Percentiles rank a stretch among this genome's conserved stretches.
Evolutionary conservation across 2,113 vertebrate species (phyloP).

Genomic region (Archocentrus centrarchus): DNA sequence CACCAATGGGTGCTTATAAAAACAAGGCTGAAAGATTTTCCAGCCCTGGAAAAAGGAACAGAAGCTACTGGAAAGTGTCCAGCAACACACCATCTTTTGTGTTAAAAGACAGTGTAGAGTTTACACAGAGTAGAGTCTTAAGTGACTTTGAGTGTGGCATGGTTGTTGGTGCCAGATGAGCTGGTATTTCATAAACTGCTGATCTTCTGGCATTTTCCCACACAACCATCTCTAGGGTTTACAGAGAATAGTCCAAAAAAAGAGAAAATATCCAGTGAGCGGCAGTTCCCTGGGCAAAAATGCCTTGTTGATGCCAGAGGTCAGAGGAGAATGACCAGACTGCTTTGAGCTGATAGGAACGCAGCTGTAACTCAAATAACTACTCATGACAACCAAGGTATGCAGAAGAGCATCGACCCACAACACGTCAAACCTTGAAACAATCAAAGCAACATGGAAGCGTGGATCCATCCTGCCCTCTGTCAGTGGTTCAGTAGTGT

Average conservation of each 20-base stretch:
- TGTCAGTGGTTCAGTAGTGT: no score
- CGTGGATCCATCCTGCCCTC: no score
- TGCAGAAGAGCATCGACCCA: no score
- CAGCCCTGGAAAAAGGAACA: constrained; percentile 48
- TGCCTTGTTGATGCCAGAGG: neutral
- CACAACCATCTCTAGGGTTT: neutral
- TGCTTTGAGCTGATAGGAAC: no score
- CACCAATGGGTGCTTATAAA: constrained; percentile 51
- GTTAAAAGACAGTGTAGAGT: no score
- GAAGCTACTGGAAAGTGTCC: constrained; percentile 38
- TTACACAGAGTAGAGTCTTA: no score
- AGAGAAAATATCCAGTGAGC: neutral
- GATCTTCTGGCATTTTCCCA: accelerated
- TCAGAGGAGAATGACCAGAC: no score
- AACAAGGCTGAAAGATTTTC: constrained; percentile 59
- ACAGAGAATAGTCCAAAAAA: neutral
- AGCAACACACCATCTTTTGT: constrained; percentile 42
- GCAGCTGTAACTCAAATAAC: no score
- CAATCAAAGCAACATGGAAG: no score
- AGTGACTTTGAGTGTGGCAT: no score
- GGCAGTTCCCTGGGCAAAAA: neutral
- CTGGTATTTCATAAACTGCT: neutral
- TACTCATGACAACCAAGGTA: no score
- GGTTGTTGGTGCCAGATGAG: neutral
- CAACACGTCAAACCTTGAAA: no score